Conservation (phyloP, 2,797 vertebrate species). For the Cheirogaleus major region DNA sequence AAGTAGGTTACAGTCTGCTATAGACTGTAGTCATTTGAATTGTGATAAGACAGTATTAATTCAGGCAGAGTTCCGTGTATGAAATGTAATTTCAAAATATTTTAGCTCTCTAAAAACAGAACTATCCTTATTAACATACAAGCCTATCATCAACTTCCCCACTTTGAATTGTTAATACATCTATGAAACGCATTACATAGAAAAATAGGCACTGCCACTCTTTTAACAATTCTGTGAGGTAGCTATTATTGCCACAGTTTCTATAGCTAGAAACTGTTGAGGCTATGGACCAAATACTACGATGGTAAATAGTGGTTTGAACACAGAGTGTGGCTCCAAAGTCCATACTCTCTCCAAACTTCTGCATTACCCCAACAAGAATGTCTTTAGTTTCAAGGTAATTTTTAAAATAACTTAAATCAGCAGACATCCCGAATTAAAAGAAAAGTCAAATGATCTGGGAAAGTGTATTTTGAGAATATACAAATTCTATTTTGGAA, state of each 20-base stretch:
- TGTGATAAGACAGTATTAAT: not conserved
- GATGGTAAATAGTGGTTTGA: rapidly evolving
- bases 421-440: not conserved
- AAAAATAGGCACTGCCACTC: not conserved
- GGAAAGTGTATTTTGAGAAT: not conserved
- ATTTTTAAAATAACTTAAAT: slow-evolving; percentile 3
- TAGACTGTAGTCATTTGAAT: not conserved
- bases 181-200: not conserved
- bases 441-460: not conserved
- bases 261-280: not conserved
- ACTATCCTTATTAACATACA: not conserved
- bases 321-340: not conserved
- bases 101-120: not conserved
- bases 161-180: not conserved
- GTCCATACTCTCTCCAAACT: not conserved
- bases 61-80: not conserved
- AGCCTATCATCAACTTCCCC: not conserved
- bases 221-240: not conserved
- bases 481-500: not conserved
- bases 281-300: not conserved
- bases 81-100: not conserved
- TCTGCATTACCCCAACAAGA: not conserved
- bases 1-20: too few species aligned
- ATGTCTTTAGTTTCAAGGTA: not conserved
- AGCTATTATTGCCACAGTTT: not conserved